Percentiles rank a stretch among this genome's conserved stretches.
These are phyloP conservation scores for Lampropteryx suffumata DNA, from an alignment of 2,888 invertebrate species.

Conservation along the genomic window DNA sequence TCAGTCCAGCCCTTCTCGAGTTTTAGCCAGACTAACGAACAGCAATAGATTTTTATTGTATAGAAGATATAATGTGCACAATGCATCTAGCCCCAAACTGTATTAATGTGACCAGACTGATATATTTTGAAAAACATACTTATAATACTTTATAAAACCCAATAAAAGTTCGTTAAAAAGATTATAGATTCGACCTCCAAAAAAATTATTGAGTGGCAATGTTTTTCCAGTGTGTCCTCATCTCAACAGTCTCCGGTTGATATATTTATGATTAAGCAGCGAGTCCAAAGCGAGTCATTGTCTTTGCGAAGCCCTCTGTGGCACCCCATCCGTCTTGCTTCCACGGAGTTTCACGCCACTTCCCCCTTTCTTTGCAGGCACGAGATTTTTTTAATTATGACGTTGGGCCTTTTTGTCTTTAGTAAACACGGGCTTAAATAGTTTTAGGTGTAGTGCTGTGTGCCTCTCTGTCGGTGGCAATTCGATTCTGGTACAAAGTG, in stretches of 20 bases:
- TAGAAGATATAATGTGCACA: too few species aligned
- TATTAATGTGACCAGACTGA: too few species aligned
- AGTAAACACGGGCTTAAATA: conserved; percentile 39
- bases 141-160: too few species aligned
- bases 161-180: too few species aligned
- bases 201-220: too few species aligned
- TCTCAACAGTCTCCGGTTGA: conserved; percentile 67
- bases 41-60: too few species aligned
- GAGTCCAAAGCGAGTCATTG: conserved; percentile 77
- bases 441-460: conserved; percentile 9
- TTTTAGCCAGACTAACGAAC: too few species aligned
- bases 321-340: conserved; percentile 77
- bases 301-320: conserved; percentile 73
- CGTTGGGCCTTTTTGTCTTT: conserved; percentile 79
- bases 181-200: too few species aligned
- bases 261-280: conserved; percentile 81
- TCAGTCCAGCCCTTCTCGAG: too few species aligned
- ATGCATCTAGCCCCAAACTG: too few species aligned
- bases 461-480: conserved; percentile 24
- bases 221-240: conserved; percentile 42
- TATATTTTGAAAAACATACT: too few species aligned
- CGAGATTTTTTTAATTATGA: conserved; percentile 83
- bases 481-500: conserved; percentile 40
- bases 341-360: conserved; percentile 61
- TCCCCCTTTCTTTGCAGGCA: conserved; percentile 79